Percentiles rank a stretch among this genome's conserved stretches.
phyloP scores from a whole-genome alignment of 2,888 invertebrate species.

The Scaptomyza parva region DNA sequence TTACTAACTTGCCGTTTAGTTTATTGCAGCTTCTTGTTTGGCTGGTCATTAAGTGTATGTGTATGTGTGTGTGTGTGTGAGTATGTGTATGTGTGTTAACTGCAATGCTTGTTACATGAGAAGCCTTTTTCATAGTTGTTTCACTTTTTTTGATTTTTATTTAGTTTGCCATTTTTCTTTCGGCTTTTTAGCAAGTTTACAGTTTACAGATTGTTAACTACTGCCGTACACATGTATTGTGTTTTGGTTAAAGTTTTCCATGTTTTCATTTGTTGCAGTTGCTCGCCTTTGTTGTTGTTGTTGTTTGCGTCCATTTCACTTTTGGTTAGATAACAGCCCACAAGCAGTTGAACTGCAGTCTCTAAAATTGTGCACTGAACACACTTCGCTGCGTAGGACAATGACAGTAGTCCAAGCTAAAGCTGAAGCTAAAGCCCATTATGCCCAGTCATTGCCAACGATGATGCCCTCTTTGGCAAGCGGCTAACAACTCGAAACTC shows the following conservation, averaged over 20 bases:
- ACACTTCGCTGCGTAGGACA: slow-evolving; percentile 53
- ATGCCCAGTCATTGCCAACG: slow-evolving; percentile 53
- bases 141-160: slow-evolving; percentile 40
- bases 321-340: slow-evolving; percentile 69
- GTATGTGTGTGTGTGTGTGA: slow-evolving; percentile 28
- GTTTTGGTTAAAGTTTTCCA: slow-evolving; percentile 60
- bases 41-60: slow-evolving; percentile 1
- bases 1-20: not conserved
- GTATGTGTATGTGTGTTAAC: slow-evolving; percentile 23
- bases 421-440: slow-evolving; percentile 28
- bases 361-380: slow-evolving; percentile 39
- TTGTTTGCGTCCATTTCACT: slow-evolving; percentile 66
- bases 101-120: slow-evolving; percentile 55
- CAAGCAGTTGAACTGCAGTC: slow-evolving; percentile 34
- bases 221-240: slow-evolving; percentile 55
- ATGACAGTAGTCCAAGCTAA: slow-evolving; percentile 36
- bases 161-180: slow-evolving; percentile 54
- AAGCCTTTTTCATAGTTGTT: slow-evolving; percentile 23
- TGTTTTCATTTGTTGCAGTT: slow-evolving; percentile 40
- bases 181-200: slow-evolving; percentile 69
- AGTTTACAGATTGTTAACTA: slow-evolving; percentile 74
- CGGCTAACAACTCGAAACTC: not conserved
- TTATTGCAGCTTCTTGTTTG: slow-evolving; percentile 38
- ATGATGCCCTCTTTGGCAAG: slow-evolving; percentile 26
- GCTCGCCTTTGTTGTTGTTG: slow-evolving; percentile 18